Base-by-base conservation (phyloP, 2,113 vertebrate genomes). In the Onychostruthus taczanowskii region DNA sequence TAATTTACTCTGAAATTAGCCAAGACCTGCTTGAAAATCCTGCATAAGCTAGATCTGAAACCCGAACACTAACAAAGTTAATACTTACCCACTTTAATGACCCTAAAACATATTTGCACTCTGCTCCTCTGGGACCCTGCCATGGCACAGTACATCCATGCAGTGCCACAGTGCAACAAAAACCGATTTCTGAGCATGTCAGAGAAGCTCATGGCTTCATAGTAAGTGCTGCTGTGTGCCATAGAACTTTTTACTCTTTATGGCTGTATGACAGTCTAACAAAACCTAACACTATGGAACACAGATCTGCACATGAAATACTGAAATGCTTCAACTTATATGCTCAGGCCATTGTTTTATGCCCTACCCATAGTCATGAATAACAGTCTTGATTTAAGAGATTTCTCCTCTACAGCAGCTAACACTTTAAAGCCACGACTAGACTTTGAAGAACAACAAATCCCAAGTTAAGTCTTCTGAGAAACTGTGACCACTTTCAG, bases 171-270 rank as follows among this genome's bases (percentile, higher is more conserved):
- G 27, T 7, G 62, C 74, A 64, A 24, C 3, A 7, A 64, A 64
- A 13, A 78, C 3, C 33, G 4, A 87, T 55, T 61, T 62, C 68
- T 53, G 50, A 73, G 28, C 22, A 31, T n/a, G 9, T 39, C 3
- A 88, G 33, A 75, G 77, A 11, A 62, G 59, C 44, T 91, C 63
- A 83, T 9, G 13, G 70, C 16, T 85, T 31, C 18, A 9, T 0
- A 70, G 15, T 0, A 2, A 90, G 61, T 9, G 11, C 7, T 46
- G 63, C 0, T 13, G 7, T 2, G 2, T 58, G 11, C 37, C 84
- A n/a, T 2, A 59, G 33, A 64, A 41, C 43, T 70, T 69, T 13
- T 69, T 31, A 63, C 30, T 74, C 26, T 33, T n/a, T 24, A 84
- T 16, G 10, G 28, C 15, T 61, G 2, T 12, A 33, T 4, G 50